Conservation (phyloP, 1,140 invertebrate species). For the Scaptomyza pallida region DNA sequence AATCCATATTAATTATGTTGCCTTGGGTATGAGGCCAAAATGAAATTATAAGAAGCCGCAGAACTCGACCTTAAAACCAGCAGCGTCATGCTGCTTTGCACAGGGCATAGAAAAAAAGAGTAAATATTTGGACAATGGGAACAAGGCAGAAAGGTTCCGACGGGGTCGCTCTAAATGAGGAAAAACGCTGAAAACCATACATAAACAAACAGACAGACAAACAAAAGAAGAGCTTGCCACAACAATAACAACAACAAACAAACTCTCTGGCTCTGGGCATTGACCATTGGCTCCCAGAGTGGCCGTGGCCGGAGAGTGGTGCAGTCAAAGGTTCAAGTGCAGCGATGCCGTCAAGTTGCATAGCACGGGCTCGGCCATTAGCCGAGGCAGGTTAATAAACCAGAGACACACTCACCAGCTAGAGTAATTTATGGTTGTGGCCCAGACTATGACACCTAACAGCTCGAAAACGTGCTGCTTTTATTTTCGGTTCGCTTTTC, state of each 20-base stretch:
- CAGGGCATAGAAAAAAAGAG: slow-evolving; percentile 51
- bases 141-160: slow-evolving; percentile 58
- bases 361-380: slow-evolving; percentile 63
- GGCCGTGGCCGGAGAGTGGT: slow-evolving; percentile 22
- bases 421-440: slow-evolving; percentile 72
- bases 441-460: slow-evolving; percentile 71
- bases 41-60: slow-evolving; percentile 72
- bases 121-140: slow-evolving; percentile 78
- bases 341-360: slow-evolving; percentile 55
- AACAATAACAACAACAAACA: slow-evolving; percentile 31
- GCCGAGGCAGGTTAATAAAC: slow-evolving; percentile 63
- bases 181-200: slow-evolving; percentile 58
- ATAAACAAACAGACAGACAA: slow-evolving; percentile 58
- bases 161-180: slow-evolving; percentile 42
- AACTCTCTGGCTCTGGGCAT: slow-evolving; percentile 43
- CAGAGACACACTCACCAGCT: slow-evolving; percentile 42
- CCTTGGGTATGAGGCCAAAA: slow-evolving; percentile 50
- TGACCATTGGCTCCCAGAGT: slow-evolving; percentile 36
- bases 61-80: slow-evolving; percentile 62
- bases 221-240: slow-evolving; percentile 33
- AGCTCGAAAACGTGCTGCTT: slow-evolving; percentile 63
- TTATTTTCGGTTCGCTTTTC: slow-evolving; percentile 33
- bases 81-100: slow-evolving; percentile 65
- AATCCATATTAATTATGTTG: slow-evolving; percentile 77
- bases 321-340: slow-evolving; percentile 72